These are phyloP conservation scores for Thryonomys swinderianus DNA, from an alignment of 2,113 vertebrate species.

Conservation along the genomic window DNA sequence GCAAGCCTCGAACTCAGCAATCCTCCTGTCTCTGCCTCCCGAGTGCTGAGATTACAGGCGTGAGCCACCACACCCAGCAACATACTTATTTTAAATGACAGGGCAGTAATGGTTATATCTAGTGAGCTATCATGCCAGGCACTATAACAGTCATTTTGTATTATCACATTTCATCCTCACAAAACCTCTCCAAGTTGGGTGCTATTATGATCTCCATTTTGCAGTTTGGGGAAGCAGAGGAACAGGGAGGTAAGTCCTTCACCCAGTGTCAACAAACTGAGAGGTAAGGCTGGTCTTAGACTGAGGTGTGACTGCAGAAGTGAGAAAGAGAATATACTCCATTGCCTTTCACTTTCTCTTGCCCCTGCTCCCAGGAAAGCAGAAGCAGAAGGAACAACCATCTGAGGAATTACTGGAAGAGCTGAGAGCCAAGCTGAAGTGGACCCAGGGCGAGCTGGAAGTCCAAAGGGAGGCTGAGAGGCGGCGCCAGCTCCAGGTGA, in stretches of 20 bases:
- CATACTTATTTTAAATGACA: background rate
- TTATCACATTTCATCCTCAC: background rate
- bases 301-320: background rate
- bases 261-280: background rate
- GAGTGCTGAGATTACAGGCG: too few species aligned
- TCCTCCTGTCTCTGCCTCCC: too few species aligned
- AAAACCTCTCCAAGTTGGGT: background rate
- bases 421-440: slow-evolving; percentile 82
- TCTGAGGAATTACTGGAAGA: slow-evolving; percentile 85
- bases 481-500: slow-evolving; percentile 82
- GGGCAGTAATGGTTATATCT: background rate
- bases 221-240: background rate
- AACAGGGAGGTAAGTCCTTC: background rate
- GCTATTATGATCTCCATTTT: background rate
- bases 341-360: background rate
- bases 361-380: slow-evolving; percentile 77
- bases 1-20: too few species aligned
- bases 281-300: background rate
- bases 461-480: slow-evolving; percentile 79
- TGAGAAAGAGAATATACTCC: rapidly evolving
- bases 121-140: background rate
- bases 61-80: too few species aligned
- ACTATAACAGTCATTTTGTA: background rate
- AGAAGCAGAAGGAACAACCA: slow-evolving; percentile 81
- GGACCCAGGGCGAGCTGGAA: slow-evolving; percentile 84